Evolutionary conservation across 92 coral and sea anemone genomes (phyloP), one percentile per base, ranked within the genome.

Genomic region (Epizoanthus illoricatus): DNA sequence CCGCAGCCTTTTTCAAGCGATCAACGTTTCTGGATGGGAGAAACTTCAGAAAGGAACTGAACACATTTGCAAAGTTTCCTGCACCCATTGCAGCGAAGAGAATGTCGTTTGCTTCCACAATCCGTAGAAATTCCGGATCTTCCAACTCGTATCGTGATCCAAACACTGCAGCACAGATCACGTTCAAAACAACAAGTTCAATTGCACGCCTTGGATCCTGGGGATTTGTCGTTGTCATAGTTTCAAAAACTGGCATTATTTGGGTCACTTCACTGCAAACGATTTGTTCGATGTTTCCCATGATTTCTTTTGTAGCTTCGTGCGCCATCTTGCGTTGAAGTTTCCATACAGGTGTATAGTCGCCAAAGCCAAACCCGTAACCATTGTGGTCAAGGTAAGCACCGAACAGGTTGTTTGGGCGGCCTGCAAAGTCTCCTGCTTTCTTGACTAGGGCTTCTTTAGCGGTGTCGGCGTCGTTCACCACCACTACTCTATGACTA

Each of bases 371-470:
- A 56, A 91, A 88, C 33, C 86, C 85, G 21, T 86, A 83, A 8
- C 94, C 94, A 65, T 81, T 69, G 65, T 88, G 91, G 64, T 89
- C 84, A 39, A 85, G 84, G 64, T 88, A 81, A 43, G 81, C 65
- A 0, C 90, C 94, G 7, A 86, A 89, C 9, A 76, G 85, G 13
- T 85, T 87, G 65, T 75, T 64, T 13, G 94, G 97, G 65, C 97
- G 93, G 18, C 97, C 97, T 7, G 93, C 94, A 65, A 92, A 92
- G 18, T 74, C 84, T 41, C 81, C 70, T 23, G 97, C 81, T 49
- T 90, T 83, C 74, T 88, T 85, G 5, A 92, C 90, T 21, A 92
- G 87, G 11, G 89, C 97, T 58, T 92, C 90, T 23, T 91, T 91
- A 71, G 91, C 88, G 0, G 80, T 62, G 24, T 92, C 88, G 64